phyloP scores from a whole-genome alignment of 2,113 vertebrate genomes.

The Glaucidium brasilianum region DNA sequence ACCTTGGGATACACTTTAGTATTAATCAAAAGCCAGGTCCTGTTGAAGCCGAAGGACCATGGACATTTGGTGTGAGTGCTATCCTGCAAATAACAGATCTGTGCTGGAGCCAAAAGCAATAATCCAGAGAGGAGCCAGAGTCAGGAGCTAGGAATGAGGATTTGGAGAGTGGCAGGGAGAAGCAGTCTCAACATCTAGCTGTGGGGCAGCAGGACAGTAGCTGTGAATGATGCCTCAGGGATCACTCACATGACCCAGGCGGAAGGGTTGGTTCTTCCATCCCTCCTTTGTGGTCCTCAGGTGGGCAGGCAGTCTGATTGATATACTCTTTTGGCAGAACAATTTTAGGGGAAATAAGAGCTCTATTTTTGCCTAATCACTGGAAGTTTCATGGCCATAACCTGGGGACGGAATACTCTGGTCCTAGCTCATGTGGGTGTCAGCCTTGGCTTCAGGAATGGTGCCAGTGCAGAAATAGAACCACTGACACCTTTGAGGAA shows the following conservation, averaged over 20 bases:
- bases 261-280: neutral
- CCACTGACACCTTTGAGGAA: neutral
- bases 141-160: neutral
- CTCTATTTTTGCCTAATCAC: neutral
- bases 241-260: neutral
- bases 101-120: neutral
- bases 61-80: accelerated
- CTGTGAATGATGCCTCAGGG: neutral
- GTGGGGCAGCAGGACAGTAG: neutral
- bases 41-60: neutral
- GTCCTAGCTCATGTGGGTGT: neutral
- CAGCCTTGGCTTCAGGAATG: neutral
- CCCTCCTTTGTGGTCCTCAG: neutral
- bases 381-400: neutral
- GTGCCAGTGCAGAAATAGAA: neutral
- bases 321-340: neutral
- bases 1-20: neutral
- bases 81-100: too few species aligned
- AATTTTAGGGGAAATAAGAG: neutral
- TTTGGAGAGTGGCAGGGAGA: neutral
- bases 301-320: neutral
- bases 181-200: neutral
- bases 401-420: neutral
- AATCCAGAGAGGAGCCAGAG: neutral
- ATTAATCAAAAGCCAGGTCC: neutral